phyloP scores from a whole-genome alignment of 2,797 vertebrate species.

The Aplochiton taeniatus region DNA sequence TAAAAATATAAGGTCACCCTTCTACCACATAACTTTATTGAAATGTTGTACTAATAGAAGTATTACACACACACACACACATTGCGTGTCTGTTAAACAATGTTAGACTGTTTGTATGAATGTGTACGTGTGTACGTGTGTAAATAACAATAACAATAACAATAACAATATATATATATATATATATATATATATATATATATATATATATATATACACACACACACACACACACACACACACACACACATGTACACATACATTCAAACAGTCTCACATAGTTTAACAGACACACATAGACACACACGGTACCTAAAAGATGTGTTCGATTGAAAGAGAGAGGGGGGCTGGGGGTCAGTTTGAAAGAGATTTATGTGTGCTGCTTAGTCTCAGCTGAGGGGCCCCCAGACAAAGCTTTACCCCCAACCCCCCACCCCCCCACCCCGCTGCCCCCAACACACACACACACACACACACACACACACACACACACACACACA shows the following conservation, averaged over 20 bases:
- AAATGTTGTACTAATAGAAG: too few species aligned
- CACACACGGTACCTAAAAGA: slow-evolving; percentile 26
- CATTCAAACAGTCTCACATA: slow-evolving; percentile 9
- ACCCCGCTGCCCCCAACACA: slow-evolving; percentile 20
- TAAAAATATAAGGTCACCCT: too few species aligned
- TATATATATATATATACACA: slow-evolving; percentile 17
- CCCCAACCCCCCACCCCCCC: not conserved
- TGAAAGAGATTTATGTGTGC: slow-evolving; percentile 72
- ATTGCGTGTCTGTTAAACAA: too few species aligned
- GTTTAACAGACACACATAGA: not conserved
- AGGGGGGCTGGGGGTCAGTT: slow-evolving; percentile 38
- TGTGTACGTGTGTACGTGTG: too few species aligned
- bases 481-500: too few species aligned
- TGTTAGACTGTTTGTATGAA: too few species aligned
- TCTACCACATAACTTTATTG: too few species aligned
- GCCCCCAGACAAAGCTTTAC: slow-evolving; percentile 63
- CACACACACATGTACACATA: slow-evolving; percentile 7
- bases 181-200: slow-evolving; percentile 71
- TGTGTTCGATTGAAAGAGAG: slow-evolving; percentile 44
- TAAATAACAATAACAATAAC: too few species aligned
- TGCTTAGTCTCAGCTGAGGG: slow-evolving; percentile 83
- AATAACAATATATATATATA: slow-evolving; percentile 79
- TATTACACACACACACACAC: too few species aligned
- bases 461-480: too few species aligned
- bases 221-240: slow-evolving; percentile 7